phyloP scores from a whole-genome alignment of 2,888 invertebrate species.

The Saturnia pavonia region DNA sequence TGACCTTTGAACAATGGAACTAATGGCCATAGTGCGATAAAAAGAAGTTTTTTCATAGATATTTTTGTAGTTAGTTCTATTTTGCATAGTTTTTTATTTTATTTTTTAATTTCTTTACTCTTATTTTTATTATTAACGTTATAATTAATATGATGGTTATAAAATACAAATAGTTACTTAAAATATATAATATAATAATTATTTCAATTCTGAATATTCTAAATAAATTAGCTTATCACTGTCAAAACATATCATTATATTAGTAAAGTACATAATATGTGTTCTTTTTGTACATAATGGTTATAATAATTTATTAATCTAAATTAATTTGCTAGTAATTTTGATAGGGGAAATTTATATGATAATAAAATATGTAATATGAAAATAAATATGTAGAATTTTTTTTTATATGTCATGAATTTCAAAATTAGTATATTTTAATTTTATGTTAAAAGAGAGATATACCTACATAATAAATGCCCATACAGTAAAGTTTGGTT shows the following conservation, averaged over 20 bases:
- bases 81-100: neutral
- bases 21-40: slow-evolving; percentile 17
- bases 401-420: neutral
- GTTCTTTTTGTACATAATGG: too few relatives aligned
- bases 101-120: neutral
- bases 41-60: neutral
- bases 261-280: too few relatives aligned
- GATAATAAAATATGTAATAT: too few relatives aligned
- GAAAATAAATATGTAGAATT: neutral
- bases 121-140: neutral
- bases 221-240: too few relatives aligned
- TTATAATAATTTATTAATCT: too few relatives aligned
- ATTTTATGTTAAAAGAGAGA: neutral
- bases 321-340: too few relatives aligned
- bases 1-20: slow-evolving; percentile 17
- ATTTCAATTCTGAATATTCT: neutral
- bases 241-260: too few relatives aligned
- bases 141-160: neutral
- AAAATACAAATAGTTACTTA: neutral
- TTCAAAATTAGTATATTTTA: neutral
- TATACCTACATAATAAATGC: neutral
- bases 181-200: neutral
- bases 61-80: neutral
- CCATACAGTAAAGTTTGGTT: too few relatives aligned
- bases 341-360: neutral